phyloP scores from a whole-genome alignment of 2,888 invertebrate genomes.

The Odontomyia ornata region DNA sequence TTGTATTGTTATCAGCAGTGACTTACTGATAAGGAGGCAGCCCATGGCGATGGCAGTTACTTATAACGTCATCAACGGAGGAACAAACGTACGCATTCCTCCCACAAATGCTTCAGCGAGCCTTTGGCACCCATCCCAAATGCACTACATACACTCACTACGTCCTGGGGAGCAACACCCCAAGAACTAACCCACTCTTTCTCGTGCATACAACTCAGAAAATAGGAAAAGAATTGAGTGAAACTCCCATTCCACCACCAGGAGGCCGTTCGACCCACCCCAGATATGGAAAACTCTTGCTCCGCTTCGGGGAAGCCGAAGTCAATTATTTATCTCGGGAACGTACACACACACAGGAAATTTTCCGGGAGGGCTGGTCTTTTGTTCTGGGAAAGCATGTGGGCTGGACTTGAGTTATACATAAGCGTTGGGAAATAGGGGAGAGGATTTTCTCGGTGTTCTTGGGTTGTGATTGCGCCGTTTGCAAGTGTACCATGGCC shows the following conservation, averaged over 20 bases:
- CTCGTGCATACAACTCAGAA: constrained; percentile 21
- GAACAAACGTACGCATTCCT: background rate
- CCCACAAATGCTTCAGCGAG: background rate
- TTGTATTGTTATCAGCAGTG: constrained; percentile 47
- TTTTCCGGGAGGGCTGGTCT: constrained; percentile 9
- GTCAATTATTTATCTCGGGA: constrained; percentile 24
- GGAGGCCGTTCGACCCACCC: background rate
- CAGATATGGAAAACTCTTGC: background rate
- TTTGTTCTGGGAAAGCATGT: background rate
- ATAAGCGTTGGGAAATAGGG: constrained; percentile 14
- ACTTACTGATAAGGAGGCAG: constrained; percentile 50
- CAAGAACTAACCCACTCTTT: background rate
- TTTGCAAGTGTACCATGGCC: background rate
- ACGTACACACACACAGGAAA: background rate
- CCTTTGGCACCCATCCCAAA: too few relatives aligned
- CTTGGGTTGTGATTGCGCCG: background rate
- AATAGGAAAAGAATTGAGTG: constrained; percentile 50
- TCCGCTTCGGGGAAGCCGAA: constrained; percentile 1
- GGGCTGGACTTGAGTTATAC: constrained; percentile 8
- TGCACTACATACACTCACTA: too few relatives aligned
- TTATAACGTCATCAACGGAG: constrained; percentile 39
- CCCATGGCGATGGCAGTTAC: constrained; percentile 40
- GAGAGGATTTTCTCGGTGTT: constrained; percentile 18
- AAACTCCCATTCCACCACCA: constrained; percentile 25
- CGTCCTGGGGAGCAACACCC: too few relatives aligned